These are phyloP conservation scores for Cephus spinipes DNA, from an alignment of 2,888 invertebrate species.

Conservation along the genomic window DNA sequence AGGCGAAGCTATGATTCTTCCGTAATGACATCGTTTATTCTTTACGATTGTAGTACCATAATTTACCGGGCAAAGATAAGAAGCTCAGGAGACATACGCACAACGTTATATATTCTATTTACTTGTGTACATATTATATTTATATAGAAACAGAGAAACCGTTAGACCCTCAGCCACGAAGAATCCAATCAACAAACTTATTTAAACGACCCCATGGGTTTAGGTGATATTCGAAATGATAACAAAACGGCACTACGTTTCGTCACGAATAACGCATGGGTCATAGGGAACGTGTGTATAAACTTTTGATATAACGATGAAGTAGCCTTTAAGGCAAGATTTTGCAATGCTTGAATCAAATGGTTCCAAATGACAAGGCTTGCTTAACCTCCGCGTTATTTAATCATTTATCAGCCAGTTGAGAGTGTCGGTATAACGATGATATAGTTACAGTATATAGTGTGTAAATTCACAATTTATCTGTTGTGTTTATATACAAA, in stretches of 20 bases:
- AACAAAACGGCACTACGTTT: background rate
- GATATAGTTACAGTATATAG: too few species aligned
- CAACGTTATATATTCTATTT: background rate
- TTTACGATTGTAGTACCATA: conserved; percentile 25
- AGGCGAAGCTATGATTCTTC: conserved; percentile 42
- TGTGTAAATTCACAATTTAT: too few species aligned
- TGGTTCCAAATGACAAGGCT: background rate
- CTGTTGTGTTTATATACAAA: too few species aligned
- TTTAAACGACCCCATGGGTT: background rate
- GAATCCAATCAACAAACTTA: background rate
- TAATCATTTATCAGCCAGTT: background rate
- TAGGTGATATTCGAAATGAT: background rate
- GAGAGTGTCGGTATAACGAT: too few species aligned
- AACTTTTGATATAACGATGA: background rate
- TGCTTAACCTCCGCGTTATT: background rate
- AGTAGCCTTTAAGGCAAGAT: background rate
- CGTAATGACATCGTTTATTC: conserved; percentile 41
- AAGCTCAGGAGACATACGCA: background rate
- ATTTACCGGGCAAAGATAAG: conserved; percentile 11
- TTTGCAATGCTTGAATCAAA: background rate
- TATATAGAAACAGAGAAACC: background rate
- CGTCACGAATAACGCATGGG: background rate
- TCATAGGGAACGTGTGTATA: background rate
- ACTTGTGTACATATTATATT: background rate
- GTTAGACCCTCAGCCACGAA: background rate